Conservation (phyloP, 1,140 invertebrate genomes). For the Akabosia matsudoensis region DNA sequence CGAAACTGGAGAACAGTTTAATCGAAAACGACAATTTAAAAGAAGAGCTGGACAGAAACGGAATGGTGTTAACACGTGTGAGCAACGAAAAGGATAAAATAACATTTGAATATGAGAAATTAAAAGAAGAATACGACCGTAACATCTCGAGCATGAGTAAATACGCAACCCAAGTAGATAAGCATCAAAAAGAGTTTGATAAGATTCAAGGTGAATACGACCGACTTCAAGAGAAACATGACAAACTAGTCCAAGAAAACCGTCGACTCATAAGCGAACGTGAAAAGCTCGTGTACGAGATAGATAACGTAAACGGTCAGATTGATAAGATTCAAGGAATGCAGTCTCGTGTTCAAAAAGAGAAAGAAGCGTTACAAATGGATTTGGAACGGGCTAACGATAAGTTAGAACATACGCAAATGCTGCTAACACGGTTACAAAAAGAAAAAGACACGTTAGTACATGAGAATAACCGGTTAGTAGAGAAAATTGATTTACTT, state of each 20-base stretch:
- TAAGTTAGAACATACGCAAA: constrained; percentile 56
- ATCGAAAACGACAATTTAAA: constrained; percentile 86
- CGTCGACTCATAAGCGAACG: constrained; percentile 72
- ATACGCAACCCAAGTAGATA: constrained; percentile 83
- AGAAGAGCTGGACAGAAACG: constrained; percentile 80
- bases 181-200: constrained; percentile 78
- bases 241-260: constrained; percentile 74
- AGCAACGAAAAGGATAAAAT: constrained; percentile 85
- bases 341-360: constrained; percentile 79
- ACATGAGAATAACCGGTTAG: constrained; percentile 73
- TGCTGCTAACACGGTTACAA: constrained; percentile 70
- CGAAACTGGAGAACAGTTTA: constrained; percentile 88
- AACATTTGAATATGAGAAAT: constrained; percentile 77
- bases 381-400: constrained; percentile 81
- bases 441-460: constrained; percentile 80
- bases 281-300: constrained; percentile 83
- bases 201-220: constrained; percentile 88
- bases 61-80: constrained; percentile 69
- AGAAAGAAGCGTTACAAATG: constrained; percentile 75
- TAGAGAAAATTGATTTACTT: constrained; percentile 73
- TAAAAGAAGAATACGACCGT: constrained; percentile 83
- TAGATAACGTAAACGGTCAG: constrained; percentile 82
- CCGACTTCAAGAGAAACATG: constrained; percentile 78
- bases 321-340: constrained; percentile 83
- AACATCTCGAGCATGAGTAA: constrained; percentile 83